These are phyloP conservation scores for Tetrao urogallus DNA, from an alignment of 2,113 vertebrate genomes.

Conservation along the genomic window DNA sequence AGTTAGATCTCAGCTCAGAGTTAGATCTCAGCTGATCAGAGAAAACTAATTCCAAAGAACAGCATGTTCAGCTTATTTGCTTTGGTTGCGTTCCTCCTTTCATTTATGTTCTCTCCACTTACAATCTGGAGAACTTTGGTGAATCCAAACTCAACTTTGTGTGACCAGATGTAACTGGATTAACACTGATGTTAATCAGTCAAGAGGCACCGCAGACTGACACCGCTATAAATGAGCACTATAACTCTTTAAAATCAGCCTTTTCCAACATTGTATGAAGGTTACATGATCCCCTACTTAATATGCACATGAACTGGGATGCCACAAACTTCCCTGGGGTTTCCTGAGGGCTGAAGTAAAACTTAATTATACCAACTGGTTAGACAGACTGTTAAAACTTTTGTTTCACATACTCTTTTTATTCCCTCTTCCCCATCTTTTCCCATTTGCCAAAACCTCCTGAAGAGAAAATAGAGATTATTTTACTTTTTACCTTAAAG, in stretches of 20 bases:
- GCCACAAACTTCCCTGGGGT: constrained; percentile 41
- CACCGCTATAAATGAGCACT: not conserved
- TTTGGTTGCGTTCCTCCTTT: not conserved
- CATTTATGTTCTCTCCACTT: not conserved
- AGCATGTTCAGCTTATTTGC: not conserved
- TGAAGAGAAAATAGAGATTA: constrained; percentile 72
- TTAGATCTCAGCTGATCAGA: not conserved
- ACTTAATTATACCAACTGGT: constrained; percentile 67
- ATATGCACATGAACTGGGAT: constrained; percentile 68
- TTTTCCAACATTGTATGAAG: constrained; percentile 9
- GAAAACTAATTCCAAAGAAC: not conserved
- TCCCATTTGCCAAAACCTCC: constrained; percentile 63
- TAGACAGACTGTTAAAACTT: constrained; percentile 54
- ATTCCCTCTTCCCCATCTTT: constrained; percentile 60
- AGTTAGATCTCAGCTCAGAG: not conserved
- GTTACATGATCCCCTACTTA: constrained; percentile 72
- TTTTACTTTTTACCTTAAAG: constrained; percentile 74
- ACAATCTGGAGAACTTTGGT: not conserved
- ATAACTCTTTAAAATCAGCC: not conserved
- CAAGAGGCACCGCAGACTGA: not conserved
- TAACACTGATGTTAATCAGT: not conserved
- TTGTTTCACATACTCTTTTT: constrained; percentile 53
- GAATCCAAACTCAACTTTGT: not conserved
- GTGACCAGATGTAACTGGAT: not conserved
- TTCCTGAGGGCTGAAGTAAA: constrained; percentile 67